phyloP scores from a whole-genome alignment of 2,797 vertebrate species.

The Liasis olivaceus region DNA sequence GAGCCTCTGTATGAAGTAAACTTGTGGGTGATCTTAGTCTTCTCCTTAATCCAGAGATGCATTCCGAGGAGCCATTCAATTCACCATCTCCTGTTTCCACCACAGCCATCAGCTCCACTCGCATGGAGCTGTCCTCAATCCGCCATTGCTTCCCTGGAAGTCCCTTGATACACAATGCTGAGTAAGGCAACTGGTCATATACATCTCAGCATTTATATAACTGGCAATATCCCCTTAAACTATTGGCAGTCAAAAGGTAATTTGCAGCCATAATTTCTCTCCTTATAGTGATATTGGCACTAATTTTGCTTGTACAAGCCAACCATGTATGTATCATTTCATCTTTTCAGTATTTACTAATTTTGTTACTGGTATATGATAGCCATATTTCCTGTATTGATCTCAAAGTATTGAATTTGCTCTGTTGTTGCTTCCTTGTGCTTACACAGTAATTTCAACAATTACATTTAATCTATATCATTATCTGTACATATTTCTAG shows the following conservation, averaged over 20 bases:
- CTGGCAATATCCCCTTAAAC: conserved; percentile 64
- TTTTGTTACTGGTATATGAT: conserved; percentile 51
- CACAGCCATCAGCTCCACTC: too few species aligned
- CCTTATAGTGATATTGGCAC: conserved; percentile 55
- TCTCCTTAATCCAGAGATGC: too few species aligned
- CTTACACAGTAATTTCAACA: conserved; percentile 61
- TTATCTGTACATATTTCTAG: conserved; percentile 47
- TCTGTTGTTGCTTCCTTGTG: conserved; percentile 56
- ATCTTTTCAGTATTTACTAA: conserved; percentile 50
- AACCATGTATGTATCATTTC: conserved; percentile 50
- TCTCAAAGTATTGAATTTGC: conserved; percentile 51
- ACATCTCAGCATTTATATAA: conserved; percentile 47
- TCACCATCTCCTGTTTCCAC: too few species aligned
- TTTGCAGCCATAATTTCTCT: conserved; percentile 45
- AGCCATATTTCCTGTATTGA: conserved; percentile 52
- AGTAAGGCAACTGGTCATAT: conserved; percentile 35
- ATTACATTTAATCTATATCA: conserved; percentile 63
- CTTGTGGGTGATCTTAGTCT: too few species aligned
- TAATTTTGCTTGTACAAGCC: conserved; percentile 58
- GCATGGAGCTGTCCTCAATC: too few species aligned
- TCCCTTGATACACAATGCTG: background rate
- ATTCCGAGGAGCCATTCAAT: too few species aligned
- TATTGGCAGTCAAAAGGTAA: conserved; percentile 60
- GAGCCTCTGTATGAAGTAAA: too few species aligned
- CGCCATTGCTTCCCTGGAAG: too few species aligned